Base-by-base conservation (phyloP, 2,797 vertebrate species). In the Coluber constrictor region DNA sequence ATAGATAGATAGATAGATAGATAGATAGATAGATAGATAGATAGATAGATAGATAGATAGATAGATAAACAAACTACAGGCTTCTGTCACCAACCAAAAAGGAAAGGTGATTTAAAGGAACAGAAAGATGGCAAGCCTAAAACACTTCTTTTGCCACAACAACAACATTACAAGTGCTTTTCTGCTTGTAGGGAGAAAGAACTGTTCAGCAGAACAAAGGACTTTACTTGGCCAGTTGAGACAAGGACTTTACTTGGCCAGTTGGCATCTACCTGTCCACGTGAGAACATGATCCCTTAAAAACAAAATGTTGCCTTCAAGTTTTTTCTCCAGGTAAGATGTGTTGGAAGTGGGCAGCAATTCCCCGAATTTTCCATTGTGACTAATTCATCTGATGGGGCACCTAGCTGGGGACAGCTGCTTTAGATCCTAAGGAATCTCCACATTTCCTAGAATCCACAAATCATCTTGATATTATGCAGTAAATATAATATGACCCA, bases 401-500 rank as follows among this genome's bases (percentile, higher is more conserved):
- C 20, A 83, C 9, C 70, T 43, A 57, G 55, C 4, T 90, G 32
- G 90, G 27, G 60, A 60, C 61, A 20, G 47, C 25, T 63, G n/a
- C 43, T 11, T 55, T 91, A 55, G 29, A 63, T 1, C 29, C 7
- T 32, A 23, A 55, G 16, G 55, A 51, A 74, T 27, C 20, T 37
- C 37, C 12, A 4, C 20, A 27, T 92, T 92, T 95, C 94, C 16
- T 90, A 0, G 32, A 61, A 83, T 79, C 89, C 0, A 0, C 32
- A 70, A 7, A 88, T 25, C 91, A 18, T 61, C 10, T 66, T 93
- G 3, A 8, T 47, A 43, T 7, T 59, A 51, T 55, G 94, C 23
- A 93, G 54, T 89, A 74, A 87, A 87, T 90, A 90, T 89, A 57
- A 59, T 37, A 88, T 43, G 55, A 63, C 32, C 20, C 1, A 15